phyloP scores from a whole-genome alignment of 2,113 vertebrate species.

The Sprattus sprattus region DNA sequence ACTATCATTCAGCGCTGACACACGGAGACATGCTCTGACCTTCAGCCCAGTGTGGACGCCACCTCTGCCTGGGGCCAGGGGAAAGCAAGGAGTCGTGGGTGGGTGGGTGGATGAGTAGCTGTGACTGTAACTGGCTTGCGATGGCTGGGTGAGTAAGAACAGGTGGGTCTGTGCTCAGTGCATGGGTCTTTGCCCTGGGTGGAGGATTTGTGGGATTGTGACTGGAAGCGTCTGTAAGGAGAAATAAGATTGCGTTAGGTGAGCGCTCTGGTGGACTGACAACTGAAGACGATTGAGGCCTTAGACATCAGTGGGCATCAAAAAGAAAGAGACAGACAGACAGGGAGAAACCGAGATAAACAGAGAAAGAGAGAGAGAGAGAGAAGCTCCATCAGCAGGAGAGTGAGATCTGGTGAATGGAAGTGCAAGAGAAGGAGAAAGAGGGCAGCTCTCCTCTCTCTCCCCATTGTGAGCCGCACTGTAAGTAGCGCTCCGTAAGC shows the following conservation, averaged over 20 bases:
- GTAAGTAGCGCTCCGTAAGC: not conserved
- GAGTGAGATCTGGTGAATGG: not conserved
- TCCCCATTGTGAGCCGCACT: not conserved
- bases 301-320: not conserved
- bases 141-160: not conserved
- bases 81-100: not conserved
- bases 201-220: not conserved
- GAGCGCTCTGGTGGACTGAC: not conserved
- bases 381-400: not conserved
- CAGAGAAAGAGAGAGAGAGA: not conserved
- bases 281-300: not conserved
- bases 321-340: not conserved
- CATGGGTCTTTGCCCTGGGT: not conserved
- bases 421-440: not conserved
- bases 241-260: not conserved
- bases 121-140: not conserved
- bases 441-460: not conserved
- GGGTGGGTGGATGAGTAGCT: not conserved
- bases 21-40: constrained; percentile 2
- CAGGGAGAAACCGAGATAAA: not conserved
- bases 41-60: not conserved
- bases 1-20: not conserved
- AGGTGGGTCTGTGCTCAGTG: not conserved
- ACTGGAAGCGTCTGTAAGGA: not conserved
- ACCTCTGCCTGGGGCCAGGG: not conserved